These are phyloP conservation scores for Melanaphis sacchari DNA, from an alignment of 1,140 invertebrate genomes.

Conservation along the genomic window DNA sequence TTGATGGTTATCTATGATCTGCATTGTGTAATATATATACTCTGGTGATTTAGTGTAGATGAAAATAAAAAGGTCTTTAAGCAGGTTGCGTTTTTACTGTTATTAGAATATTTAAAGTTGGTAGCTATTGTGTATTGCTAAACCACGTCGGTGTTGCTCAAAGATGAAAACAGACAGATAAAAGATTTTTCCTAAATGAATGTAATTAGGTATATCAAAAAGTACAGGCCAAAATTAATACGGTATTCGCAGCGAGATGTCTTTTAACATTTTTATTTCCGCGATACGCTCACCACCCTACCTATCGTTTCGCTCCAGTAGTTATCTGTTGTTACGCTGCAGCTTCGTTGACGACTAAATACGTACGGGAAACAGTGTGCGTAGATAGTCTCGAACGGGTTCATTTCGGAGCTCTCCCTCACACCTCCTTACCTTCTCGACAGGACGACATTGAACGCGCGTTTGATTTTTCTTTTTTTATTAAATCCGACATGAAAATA, in stretches of 20 bases:
- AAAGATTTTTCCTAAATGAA: background rate
- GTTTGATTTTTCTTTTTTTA: background rate
- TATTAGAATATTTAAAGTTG: background rate
- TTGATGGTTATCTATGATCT: background rate
- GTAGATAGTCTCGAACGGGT: background rate
- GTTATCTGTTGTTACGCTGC: constrained; percentile 22
- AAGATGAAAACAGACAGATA: background rate
- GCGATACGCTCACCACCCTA: background rate
- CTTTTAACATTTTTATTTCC: background rate
- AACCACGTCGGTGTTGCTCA: too few species aligned
- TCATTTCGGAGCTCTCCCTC: background rate
- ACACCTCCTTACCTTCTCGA: background rate
- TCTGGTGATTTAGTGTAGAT: background rate
- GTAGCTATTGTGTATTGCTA: background rate
- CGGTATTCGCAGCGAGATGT: background rate
- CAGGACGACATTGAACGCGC: background rate
- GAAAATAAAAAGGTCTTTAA: background rate
- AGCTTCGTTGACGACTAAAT: background rate
- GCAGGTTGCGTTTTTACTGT: background rate
- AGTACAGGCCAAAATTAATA: background rate
- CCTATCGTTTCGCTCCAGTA: background rate
- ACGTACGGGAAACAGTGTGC: background rate
- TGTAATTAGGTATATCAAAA: background rate
- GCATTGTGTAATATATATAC: background rate
- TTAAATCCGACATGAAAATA: background rate